Evolutionary conservation across 2,113 vertebrate genomes (phyloP), one percentile per base, ranked within the genome.

Genomic region (Brachyistius frenatus): DNA sequence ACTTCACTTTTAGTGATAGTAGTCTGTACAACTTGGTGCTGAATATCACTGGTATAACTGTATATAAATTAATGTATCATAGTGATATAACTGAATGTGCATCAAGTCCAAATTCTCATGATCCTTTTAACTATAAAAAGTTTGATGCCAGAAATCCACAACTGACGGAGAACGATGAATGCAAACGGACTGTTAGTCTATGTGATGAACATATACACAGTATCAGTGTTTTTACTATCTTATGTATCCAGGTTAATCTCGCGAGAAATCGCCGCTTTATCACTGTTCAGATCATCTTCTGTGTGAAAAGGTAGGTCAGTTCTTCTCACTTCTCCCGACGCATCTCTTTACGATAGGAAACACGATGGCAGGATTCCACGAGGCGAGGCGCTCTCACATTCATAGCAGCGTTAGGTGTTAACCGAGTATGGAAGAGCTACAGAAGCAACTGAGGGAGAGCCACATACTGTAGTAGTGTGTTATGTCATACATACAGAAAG

Each of bases 371-470:
- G 66, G 73, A 91, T 65, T 46, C 49, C 53, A 31, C 41, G 23
- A 1, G 60, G 47, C 8, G 2, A 70, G 53, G 0, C 14, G 46
- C 75, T 80, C 77, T 69, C 50, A 75, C 49, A 62, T 63, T 76
- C 47, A 74, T 84, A 89, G 89, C 89, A 88, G 89, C 91, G 61
- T 89, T 84, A 81, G 62, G 73, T 86, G 78, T 65, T 11, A 55
- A 68, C 54, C 1, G 49, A 78, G 46, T 78, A 65, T 73, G 74
- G 23, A 78, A 46, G 73, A 65, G 70, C 64, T 62, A 86, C 72
- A 71, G 65, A 87, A 76, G 78, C 46, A 65, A 78, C 66, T 13
- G 30, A 65, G 54, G 60, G 60, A 41, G 16, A 66, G 16, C 57
- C 56, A 70, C 61, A 46, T 3, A 23, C 23, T 23, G 23, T 23